These are phyloP conservation scores for Leptinotarsa undecemlineata DNA, from an alignment of 1,140 invertebrate species.

Conservation along the genomic window DNA sequence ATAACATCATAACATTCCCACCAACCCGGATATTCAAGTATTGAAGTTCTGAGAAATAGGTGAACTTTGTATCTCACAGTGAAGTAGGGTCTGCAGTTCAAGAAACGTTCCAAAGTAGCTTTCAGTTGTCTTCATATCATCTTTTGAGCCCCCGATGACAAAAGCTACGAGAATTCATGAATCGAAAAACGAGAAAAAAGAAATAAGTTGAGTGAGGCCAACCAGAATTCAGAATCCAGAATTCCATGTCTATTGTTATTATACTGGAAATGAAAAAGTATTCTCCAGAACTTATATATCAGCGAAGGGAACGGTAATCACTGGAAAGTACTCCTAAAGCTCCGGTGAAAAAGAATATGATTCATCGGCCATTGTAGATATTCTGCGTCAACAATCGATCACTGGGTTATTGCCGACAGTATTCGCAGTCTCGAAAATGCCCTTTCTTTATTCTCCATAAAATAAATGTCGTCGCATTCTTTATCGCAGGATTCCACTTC, in stretches of 20 bases:
- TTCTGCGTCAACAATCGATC: conserved; percentile 5
- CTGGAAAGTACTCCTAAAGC: background rate
- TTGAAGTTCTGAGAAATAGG: too few species aligned
- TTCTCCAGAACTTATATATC: background rate
- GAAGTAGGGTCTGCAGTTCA: too few species aligned
- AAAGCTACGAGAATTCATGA: too few species aligned
- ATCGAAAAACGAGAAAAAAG: too few species aligned
- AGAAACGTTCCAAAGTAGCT: too few species aligned
- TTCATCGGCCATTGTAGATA: background rate
- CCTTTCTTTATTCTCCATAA: conserved; percentile 2
- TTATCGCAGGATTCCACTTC: background rate
- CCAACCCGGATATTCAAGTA: too few species aligned
- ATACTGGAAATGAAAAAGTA: background rate
- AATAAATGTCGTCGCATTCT: conserved; percentile 3
- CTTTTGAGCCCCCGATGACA: too few species aligned
- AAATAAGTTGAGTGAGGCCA: too few species aligned
- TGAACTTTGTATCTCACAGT: too few species aligned
- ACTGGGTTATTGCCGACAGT: background rate
- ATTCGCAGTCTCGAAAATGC: background rate
- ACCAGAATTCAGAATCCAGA: too few species aligned
- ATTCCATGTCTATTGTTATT: background rate
- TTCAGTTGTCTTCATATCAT: too few species aligned
- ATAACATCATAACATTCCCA: too few species aligned
- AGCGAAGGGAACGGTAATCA: background rate
- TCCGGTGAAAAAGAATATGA: conserved; percentile 1